These are phyloP conservation scores for Ophion slaviceki DNA, from an alignment of 2,888 invertebrate genomes.

Conservation along the genomic window DNA sequence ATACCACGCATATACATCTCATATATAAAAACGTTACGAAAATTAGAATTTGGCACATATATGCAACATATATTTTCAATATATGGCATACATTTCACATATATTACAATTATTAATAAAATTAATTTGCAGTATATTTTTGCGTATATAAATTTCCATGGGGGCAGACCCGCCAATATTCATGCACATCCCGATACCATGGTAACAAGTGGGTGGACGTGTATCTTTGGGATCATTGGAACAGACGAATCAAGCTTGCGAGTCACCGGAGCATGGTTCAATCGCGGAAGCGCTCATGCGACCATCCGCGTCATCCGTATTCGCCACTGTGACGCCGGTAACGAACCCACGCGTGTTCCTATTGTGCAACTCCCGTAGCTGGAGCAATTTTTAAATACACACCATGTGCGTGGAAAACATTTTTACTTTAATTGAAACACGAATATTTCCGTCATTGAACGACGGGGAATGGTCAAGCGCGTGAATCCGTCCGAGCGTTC, in stretches of 20 bases:
- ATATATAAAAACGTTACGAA: no score
- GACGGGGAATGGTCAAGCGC: slow-evolving; percentile 21
- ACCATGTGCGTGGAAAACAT: background rate
- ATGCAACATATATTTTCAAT: no score
- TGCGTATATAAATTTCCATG: no score
- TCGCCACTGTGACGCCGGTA: slow-evolving; percentile 39
- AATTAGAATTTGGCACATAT: no score
- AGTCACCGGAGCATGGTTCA: slow-evolving; percentile 37
- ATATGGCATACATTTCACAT: no score
- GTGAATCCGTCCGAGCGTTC: slow-evolving; percentile 24
- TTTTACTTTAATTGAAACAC: slow-evolving; percentile 28
- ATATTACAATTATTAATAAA: no score
- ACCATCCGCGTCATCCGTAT: slow-evolving; percentile 34
- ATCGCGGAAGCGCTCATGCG: slow-evolving; percentile 42
- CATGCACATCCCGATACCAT: slow-evolving; percentile 29
- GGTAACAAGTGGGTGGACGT: slow-evolving; percentile 34
- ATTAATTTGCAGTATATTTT: no score
- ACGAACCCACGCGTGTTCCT: slow-evolving; percentile 39
- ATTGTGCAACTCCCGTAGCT: slow-evolving; percentile 39
- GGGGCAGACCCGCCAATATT: background rate
- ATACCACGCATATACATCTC: no score
- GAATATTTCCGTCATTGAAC: background rate
- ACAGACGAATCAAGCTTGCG: slow-evolving; percentile 9
- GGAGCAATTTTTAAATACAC: background rate
- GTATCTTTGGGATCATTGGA: slow-evolving; percentile 53